These are phyloP conservation scores for Coelopa pilipes DNA, from an alignment of 2,888 invertebrate genomes.

Conservation along the genomic window DNA sequence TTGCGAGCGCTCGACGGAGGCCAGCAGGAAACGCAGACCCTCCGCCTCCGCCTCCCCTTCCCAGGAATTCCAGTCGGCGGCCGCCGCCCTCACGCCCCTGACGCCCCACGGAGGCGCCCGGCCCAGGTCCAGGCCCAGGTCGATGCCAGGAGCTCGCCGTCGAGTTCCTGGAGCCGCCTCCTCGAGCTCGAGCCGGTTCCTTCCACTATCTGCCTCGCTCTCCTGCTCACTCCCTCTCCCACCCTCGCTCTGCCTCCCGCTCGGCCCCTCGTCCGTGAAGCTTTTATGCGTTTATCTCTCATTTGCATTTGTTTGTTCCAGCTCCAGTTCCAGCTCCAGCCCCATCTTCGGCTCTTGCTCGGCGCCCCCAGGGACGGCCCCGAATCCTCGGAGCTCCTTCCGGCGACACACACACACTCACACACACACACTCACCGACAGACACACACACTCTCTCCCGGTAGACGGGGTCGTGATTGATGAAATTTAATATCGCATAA, in stretches of 20 bases:
- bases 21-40: too few relatives aligned
- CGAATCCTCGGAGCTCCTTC: background rate
- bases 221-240: too few relatives aligned
- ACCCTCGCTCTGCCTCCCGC: too few relatives aligned
- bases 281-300: background rate
- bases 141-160: too few relatives aligned
- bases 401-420: background rate
- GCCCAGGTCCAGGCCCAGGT: too few relatives aligned
- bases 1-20: constrained; percentile 15
- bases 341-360: background rate
- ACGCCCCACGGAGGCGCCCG: too few relatives aligned
- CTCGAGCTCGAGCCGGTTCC: background rate
- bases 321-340: background rate
- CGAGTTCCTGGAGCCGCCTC: background rate
- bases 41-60: too few relatives aligned
- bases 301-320: constrained; percentile 6
- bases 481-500: constrained; percentile 45
- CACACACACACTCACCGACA: background rate
- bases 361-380: background rate
- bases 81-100: too few relatives aligned
- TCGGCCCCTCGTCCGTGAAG: too few relatives aligned
- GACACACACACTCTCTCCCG: background rate
- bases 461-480: constrained; percentile 35
- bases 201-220: background rate
- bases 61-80: too few relatives aligned